Base-by-base conservation (phyloP, 2,797 vertebrate genomes). In the Girardinus metallicus region DNA sequence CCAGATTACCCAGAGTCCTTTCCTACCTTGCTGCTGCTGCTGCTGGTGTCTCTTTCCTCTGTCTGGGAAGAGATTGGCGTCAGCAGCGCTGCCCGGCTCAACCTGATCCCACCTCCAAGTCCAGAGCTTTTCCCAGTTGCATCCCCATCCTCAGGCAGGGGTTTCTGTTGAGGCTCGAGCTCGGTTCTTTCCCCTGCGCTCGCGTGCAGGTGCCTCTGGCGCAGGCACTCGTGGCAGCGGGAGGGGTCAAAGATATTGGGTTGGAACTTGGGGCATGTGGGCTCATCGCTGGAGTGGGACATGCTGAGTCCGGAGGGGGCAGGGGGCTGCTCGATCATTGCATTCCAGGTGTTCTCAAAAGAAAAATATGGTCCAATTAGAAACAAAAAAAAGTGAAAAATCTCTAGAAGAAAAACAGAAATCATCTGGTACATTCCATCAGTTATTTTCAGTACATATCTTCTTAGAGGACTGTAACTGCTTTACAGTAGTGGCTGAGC, bases 221-320 rank as follows among this genome's bases (percentile, higher is more conserved):
- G 94, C 83, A 97, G 95, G 87, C 97, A 97, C 87, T 97, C 96
- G 60, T 96, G 96, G 94, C 96, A 97, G 85, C 96, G 93, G 91
- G 95, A 96, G 89, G 96, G 95, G 92, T 97, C 95, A 85, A 97
- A 97, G 90, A 96, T 79, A 87, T 96, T 97, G 89, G 96, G 96
- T 94, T 98, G 95, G 79, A 96, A 97, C 91, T 95, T 93, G 84
- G 95, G 93, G 83, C 97, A 96, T 44, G 94, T 84, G 53, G 85
- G 85, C 1, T 95, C 93, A 13, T 95, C 94, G 41, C 87, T 62
- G 10, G 89, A 86, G 78, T 88, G 75, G 77, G 95, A 91, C 97
- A 98, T 98, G 81, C 62, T 92, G 91, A 76, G 46, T 78, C 75
- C 3, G 31, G 82, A 88, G 15, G 4, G 15, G 4, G 15, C 1